phyloP scores from a whole-genome alignment of 1,140 invertebrate genomes.

The Drosophila fuyamai region DNA sequence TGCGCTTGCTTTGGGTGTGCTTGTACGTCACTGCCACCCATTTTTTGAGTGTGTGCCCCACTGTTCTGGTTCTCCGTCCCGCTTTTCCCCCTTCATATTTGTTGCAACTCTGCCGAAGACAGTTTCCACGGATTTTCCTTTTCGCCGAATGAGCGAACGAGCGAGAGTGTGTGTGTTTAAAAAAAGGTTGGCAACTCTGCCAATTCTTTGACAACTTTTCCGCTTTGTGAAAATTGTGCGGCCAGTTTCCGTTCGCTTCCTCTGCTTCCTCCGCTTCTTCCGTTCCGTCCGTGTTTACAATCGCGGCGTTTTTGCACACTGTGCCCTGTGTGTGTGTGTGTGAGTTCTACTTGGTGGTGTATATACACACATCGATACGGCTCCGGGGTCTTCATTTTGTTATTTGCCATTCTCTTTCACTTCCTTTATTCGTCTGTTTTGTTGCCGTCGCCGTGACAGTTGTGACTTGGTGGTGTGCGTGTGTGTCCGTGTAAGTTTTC shows the following conservation, averaged over 20 bases:
- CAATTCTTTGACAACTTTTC: conserved; percentile 64
- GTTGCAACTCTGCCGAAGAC: conserved; percentile 28
- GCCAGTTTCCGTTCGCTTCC: conserved; percentile 52
- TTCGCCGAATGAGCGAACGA: conserved; percentile 35
- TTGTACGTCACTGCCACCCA: conserved; percentile 18
- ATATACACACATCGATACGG: conserved; percentile 41
- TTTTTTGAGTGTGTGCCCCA: conserved; percentile 26
- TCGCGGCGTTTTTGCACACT: conserved; percentile 50
- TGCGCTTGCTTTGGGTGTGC: conserved; percentile 42
- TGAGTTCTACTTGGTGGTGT: conserved; percentile 46
- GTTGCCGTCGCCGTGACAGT: conserved; percentile 36
- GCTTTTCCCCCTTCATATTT: background rate
- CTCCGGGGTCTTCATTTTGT: conserved; percentile 66
- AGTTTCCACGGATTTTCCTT: conserved; percentile 53
- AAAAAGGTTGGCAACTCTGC: conserved; percentile 47
- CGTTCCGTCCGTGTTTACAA: conserved; percentile 45
- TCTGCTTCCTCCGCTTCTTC: conserved; percentile 25
- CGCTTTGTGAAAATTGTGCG: conserved; percentile 59
- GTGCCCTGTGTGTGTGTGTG: conserved; percentile 22
- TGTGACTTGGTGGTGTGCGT: conserved; percentile 29
- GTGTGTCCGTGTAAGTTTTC: conserved; percentile 29
- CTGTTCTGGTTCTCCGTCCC: conserved; percentile 20
- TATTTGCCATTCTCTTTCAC: conserved; percentile 76
- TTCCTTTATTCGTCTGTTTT: conserved; percentile 77
- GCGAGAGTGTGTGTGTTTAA: conserved; percentile 6